Evolutionary conservation across 2,797 vertebrate genomes (phyloP).

Genomic region (Ibycter americanus): DNA sequence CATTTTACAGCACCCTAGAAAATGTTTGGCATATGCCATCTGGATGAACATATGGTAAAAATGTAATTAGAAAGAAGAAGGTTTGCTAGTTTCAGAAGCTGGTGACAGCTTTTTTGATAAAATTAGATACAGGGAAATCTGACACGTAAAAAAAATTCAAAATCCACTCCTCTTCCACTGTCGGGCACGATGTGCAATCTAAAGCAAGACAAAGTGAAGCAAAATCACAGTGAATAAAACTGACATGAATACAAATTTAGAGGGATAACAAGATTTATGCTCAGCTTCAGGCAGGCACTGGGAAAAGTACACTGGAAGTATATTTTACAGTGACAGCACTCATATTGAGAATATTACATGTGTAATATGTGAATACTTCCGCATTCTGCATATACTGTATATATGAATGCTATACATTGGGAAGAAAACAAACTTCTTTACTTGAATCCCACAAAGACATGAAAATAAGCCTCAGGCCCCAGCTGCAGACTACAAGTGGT

Average conservation of each 20-base stretch:
- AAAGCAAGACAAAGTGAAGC: not conserved
- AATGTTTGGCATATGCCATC: conserved; percentile 68
- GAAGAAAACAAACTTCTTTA: not conserved
- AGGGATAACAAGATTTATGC: not conserved
- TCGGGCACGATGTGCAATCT: not conserved
- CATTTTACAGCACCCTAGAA: conserved; percentile 70
- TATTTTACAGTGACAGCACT: not conserved
- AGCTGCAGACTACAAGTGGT: not conserved
- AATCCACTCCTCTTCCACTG: conserved; percentile 3
- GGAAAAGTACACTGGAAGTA: not conserved
- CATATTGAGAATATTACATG: not conserved
- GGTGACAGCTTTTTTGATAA: conserved; percentile 57
- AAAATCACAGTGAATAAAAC: conserved; percentile 19
- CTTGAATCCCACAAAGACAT: not conserved
- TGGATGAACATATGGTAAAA: conserved; percentile 73
- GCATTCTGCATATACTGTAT: not conserved
- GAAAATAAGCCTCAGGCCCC: not conserved
- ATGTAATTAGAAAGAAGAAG: conserved; percentile 68
- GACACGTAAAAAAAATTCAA: conserved; percentile 1
- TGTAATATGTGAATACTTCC: not conserved
- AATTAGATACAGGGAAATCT: conserved; percentile 59
- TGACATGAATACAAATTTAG: not conserved
- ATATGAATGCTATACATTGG: not conserved
- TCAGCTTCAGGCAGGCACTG: not conserved
- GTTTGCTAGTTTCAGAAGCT: conserved; percentile 51